Conservation (phyloP, 92 coral and sea anemone genomes). For the Phenganax subtilis region DNA sequence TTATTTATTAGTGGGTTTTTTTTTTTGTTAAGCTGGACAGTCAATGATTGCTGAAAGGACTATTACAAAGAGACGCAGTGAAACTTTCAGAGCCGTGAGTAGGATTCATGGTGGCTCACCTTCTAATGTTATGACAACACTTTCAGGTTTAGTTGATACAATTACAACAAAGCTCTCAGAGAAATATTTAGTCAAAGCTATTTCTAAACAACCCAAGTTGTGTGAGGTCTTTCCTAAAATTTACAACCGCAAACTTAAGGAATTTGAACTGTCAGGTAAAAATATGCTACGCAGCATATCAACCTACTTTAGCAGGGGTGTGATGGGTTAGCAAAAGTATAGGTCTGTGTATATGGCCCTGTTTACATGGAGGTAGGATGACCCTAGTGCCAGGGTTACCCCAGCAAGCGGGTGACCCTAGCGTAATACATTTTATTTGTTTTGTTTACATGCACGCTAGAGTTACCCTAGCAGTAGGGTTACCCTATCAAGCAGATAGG, state of each 20-base stretch:
- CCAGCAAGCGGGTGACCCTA: too few relatives aligned
- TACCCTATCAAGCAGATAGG: too few relatives aligned
- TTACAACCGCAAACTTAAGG: conserved; percentile 52
- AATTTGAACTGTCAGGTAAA: conserved; percentile 55
- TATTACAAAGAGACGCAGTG: conserved; percentile 57
- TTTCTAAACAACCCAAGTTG: conserved; percentile 58
- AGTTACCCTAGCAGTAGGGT: too few relatives aligned
- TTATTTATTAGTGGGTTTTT: too few relatives aligned
- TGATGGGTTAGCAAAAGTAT: conserved; percentile 62
- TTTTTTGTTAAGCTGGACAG: conserved; percentile 39
- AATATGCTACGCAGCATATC: conserved; percentile 57
- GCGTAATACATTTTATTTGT: too few relatives aligned
- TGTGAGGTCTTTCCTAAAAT: conserved; percentile 61
- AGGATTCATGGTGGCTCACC: conserved; percentile 65
- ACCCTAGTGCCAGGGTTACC: too few relatives aligned
- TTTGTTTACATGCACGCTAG: too few relatives aligned
- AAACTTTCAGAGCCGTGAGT: conserved; percentile 60
- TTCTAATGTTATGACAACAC: conserved; percentile 54
- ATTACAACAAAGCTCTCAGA: conserved; percentile 46
- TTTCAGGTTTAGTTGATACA: conserved; percentile 63
- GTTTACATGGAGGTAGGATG: too few relatives aligned
- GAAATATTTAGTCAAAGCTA: conserved; percentile 51
- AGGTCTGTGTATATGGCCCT: conserved; percentile 42
- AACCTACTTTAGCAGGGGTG: conserved; percentile 59
- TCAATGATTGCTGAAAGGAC: conserved; percentile 51